phyloP scores from a whole-genome alignment of 2,113 vertebrate species.

The Xyrauchen texanus region DNA sequence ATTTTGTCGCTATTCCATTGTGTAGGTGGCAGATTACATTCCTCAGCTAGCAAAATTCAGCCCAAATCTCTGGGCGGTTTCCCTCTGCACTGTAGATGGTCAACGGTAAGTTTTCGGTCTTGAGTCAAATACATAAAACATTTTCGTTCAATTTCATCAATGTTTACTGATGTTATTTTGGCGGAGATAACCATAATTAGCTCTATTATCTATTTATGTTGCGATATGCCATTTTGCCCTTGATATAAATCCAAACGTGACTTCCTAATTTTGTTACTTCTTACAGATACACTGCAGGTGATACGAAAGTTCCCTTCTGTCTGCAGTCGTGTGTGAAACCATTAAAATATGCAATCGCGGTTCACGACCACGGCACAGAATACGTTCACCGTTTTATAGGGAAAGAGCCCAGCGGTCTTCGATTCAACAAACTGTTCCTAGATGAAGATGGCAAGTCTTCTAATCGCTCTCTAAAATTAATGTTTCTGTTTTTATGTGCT shows the following conservation, averaged over 20 bases:
- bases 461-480: not conserved
- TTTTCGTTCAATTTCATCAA: not conserved
- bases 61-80: constrained; percentile 93
- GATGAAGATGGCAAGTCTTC: constrained; percentile 92
- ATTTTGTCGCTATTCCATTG: not conserved
- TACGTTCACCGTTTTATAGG: constrained; percentile 97
- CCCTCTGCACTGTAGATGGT: constrained; percentile 96
- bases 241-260: too few species aligned
- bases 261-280: not conserved
- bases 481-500: not conserved
- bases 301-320: constrained; percentile 98
- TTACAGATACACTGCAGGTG: constrained; percentile 89
- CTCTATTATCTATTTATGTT: too few species aligned
- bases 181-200: too few species aligned
- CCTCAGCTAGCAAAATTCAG: constrained; percentile 97
- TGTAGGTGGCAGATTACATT: constrained; percentile 97
- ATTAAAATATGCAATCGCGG: constrained; percentile 93
- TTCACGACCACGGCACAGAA: constrained; percentile 95
- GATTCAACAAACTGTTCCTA: constrained; percentile 97
- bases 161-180: too few species aligned
- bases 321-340: constrained; percentile 98
- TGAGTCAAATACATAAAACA: not conserved
- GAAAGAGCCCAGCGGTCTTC: constrained; percentile 94
- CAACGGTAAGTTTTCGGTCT: constrained; percentile 80
- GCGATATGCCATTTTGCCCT: too few species aligned